phyloP scores from a whole-genome alignment of 2,113 vertebrate species.

The Rafetus swinhoei region DNA sequence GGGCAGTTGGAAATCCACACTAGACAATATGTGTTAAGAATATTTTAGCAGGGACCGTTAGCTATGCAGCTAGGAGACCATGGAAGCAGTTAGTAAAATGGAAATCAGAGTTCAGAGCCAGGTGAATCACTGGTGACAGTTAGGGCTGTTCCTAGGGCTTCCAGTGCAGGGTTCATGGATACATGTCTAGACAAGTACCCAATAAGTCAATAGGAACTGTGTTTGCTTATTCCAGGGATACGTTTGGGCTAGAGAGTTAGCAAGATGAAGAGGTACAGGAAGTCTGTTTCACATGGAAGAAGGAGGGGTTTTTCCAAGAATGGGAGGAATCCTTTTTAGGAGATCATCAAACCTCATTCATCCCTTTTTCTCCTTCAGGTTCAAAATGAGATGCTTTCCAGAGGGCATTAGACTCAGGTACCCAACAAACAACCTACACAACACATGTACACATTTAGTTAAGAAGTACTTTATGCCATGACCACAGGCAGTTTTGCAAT shows the following conservation, averaged over 20 bases:
- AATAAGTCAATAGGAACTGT: not conserved
- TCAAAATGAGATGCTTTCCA: conserved; percentile 53
- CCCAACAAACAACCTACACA: accelerated
- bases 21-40: accelerated
- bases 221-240: not conserved
- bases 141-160: not conserved
- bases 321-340: not conserved
- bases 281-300: not conserved
- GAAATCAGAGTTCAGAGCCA: not conserved
- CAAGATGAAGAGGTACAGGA: accelerated
- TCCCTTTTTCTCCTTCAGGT: not conserved
- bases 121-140: accelerated
- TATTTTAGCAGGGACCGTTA: not conserved
- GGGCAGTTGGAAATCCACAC: not conserved
- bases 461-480: conserved; percentile 34
- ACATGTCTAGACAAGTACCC: accelerated
- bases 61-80: not conserved
- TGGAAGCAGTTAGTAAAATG: not conserved
- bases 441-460: not conserved
- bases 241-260: accelerated
- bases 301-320: accelerated
- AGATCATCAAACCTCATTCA: not conserved
- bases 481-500: conserved; percentile 6
- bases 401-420: conserved; percentile 4
- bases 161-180: accelerated